Percentiles rank a stretch among this genome's conserved stretches.
Evolutionary conservation across 1,140 invertebrate genomes (phyloP).

Genomic region (Ericerus pela): DNA sequence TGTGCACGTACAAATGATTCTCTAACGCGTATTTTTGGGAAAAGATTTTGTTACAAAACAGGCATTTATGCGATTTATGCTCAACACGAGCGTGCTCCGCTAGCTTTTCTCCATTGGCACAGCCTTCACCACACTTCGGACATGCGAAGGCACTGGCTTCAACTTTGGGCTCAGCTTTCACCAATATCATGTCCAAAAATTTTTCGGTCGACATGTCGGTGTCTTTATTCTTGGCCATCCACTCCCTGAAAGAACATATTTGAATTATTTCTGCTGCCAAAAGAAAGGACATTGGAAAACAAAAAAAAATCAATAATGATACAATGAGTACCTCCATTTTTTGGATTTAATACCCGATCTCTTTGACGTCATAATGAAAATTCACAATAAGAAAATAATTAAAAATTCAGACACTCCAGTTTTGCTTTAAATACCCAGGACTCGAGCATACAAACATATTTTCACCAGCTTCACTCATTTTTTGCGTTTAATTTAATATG

Average conservation of each 20-base stretch:
- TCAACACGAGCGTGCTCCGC: neutral
- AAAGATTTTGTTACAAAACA: conserved; percentile 1
- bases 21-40: neutral
- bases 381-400: too few species aligned
- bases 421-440: too few species aligned
- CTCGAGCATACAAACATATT: too few species aligned
- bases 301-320: too few species aligned
- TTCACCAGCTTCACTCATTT: too few species aligned
- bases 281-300: too few species aligned
- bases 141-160: neutral
- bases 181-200: conserved; percentile 5
- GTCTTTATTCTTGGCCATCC: conserved; percentile 6
- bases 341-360: too few species aligned
- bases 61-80: conserved; percentile 5
- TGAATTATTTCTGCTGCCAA: too few species aligned
- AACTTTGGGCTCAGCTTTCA: conserved; percentile 1
- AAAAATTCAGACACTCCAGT: too few species aligned
- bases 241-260: conserved; percentile 2
- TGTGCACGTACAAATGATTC: conserved; percentile 6
- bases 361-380: too few species aligned
- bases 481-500: too few species aligned
- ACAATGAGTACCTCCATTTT: too few species aligned
- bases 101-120: neutral
- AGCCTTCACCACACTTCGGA: neutral
- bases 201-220: conserved; percentile 4